Conservation (phyloP, 2,888 invertebrate genomes). For the Acronicta psi region DNA sequence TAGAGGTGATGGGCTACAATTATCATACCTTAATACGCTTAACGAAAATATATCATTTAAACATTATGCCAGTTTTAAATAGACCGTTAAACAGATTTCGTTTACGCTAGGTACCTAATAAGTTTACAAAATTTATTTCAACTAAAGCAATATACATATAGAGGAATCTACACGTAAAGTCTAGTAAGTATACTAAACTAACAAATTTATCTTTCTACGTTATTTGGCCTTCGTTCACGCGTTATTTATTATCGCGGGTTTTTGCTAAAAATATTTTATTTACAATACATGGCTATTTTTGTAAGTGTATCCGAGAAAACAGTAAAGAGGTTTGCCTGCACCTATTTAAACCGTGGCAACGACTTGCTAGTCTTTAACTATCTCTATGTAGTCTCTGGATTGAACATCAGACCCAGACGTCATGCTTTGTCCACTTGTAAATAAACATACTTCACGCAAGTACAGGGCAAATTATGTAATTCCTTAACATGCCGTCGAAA, state of each 20-base stretch:
- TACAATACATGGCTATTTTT: slow-evolving; percentile 57
- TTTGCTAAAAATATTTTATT: slow-evolving; percentile 64
- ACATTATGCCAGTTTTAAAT: slow-evolving; percentile 29
- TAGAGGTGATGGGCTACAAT: slow-evolving; percentile 10
- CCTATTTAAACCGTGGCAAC: slow-evolving; percentile 23
- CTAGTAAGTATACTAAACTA: slow-evolving; percentile 54
- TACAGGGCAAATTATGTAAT: not conserved
- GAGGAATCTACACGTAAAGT: slow-evolving; percentile 35
- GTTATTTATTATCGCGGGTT: slow-evolving; percentile 63
- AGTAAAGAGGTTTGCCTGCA: slow-evolving; percentile 44
- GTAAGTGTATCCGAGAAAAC: slow-evolving; percentile 47
- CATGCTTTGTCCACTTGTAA: slow-evolving; percentile 16
- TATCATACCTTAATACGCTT: not conserved
- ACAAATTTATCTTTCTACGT: slow-evolving; percentile 59
- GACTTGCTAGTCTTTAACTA: slow-evolving; percentile 10
- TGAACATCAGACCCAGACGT: slow-evolving; percentile 24
- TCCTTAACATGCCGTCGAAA: slow-evolving; percentile 6
- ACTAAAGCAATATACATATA: slow-evolving; percentile 32
- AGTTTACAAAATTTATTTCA: slow-evolving; percentile 42
- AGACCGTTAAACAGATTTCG: slow-evolving; percentile 34
- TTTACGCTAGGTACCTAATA: slow-evolving; percentile 17
- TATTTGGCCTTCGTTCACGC: slow-evolving; percentile 64
- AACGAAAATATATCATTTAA: slow-evolving; percentile 36
- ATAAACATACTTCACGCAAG: slow-evolving; percentile 5
- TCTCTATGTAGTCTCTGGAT: slow-evolving; percentile 15